phyloP scores from a whole-genome alignment of 2,797 vertebrate genomes.

The Sebastes itinus region DNA sequence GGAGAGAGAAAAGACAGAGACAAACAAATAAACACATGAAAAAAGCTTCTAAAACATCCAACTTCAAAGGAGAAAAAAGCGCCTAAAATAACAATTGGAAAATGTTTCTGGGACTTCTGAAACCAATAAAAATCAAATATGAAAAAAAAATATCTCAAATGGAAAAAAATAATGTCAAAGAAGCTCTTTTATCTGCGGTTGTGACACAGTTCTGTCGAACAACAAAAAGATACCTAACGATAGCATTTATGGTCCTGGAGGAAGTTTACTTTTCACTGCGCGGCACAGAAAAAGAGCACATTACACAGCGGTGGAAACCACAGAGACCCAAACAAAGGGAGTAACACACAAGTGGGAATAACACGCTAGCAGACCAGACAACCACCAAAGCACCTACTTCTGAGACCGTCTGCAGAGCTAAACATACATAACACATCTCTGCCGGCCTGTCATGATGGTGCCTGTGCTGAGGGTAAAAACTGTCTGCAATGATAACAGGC shows the following conservation, averaged over 20 bases:
- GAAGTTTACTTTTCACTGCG: constrained; percentile 69
- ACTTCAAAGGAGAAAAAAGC: constrained; percentile 61
- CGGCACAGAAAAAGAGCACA: constrained; percentile 43
- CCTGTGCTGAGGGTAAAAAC: constrained; percentile 29
- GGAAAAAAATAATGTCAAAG: constrained; percentile 58
- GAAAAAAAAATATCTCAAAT: constrained; percentile 26
- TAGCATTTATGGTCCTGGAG: constrained; percentile 77
- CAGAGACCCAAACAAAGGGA: constrained; percentile 71
- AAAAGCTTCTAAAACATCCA: constrained; percentile 49
- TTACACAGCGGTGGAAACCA: constrained; percentile 60
- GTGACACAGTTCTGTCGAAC: constrained; percentile 81
- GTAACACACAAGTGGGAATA: constrained; percentile 64
- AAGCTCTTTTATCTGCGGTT: constrained; percentile 70
- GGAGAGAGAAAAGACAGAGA: constrained; percentile 19
- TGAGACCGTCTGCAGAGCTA: constrained; percentile 52
- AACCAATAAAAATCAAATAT: constrained; percentile 67
- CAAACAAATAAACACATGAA: constrained; percentile 56
- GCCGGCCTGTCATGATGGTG: constrained; percentile 27
- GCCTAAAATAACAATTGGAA: constrained; percentile 72
- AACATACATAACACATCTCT: constrained; percentile 50
- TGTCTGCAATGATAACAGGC: constrained; percentile 21
- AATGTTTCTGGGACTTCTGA: constrained; percentile 71
- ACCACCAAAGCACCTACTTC: constrained; percentile 44
- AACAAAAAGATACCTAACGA: constrained; percentile 77
- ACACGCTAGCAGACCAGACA: constrained; percentile 48